Evolutionary conservation across 1,140 invertebrate species (phyloP).

Genomic region (Caenorhabditis latens): DNA sequence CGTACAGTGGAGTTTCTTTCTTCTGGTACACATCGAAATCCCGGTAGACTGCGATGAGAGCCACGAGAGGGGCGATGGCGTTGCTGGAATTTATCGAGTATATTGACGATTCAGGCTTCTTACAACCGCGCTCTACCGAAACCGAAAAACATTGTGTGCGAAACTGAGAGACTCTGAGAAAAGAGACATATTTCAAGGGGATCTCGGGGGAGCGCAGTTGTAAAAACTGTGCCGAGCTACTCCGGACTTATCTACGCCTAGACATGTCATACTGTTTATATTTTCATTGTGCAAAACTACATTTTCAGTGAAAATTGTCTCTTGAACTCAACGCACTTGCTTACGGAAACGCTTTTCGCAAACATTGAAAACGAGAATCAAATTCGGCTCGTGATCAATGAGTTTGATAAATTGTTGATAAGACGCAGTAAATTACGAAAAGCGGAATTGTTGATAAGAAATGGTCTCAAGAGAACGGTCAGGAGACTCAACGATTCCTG

Average conservation of each 20-base stretch:
- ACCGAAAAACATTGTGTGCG: too few species aligned
- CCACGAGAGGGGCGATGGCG: constrained; percentile 70
- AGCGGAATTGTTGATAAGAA: constrained; percentile 14
- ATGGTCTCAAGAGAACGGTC: constrained; percentile 10
- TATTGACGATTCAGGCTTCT: neutral
- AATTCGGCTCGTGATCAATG: constrained; percentile 35
- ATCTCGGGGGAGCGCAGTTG: too few species aligned
- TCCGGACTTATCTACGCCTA: too few species aligned
- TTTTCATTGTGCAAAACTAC: neutral
- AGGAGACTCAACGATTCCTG: neutral
- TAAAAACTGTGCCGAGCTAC: too few species aligned
- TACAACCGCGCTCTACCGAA: too few species aligned
- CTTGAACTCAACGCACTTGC: neutral
- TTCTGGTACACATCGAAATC: constrained; percentile 61
- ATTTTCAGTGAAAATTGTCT: neutral
- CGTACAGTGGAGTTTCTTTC: constrained; percentile 70
- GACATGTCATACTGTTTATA: too few species aligned
- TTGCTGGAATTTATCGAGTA: constrained; percentile 63
- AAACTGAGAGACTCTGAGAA: too few species aligned
- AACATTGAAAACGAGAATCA: neutral
- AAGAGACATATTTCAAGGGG: too few species aligned
- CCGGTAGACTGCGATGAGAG: constrained; percentile 67
- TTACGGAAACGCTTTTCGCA: constrained; percentile 23
- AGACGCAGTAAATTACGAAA: constrained; percentile 45
- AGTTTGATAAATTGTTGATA: constrained; percentile 31